Percentiles rank a stretch among this genome's conserved stretches.
Evolutionary conservation across 2,888 invertebrate genomes (phyloP).

Genomic region (Diarsia mendica): DNA sequence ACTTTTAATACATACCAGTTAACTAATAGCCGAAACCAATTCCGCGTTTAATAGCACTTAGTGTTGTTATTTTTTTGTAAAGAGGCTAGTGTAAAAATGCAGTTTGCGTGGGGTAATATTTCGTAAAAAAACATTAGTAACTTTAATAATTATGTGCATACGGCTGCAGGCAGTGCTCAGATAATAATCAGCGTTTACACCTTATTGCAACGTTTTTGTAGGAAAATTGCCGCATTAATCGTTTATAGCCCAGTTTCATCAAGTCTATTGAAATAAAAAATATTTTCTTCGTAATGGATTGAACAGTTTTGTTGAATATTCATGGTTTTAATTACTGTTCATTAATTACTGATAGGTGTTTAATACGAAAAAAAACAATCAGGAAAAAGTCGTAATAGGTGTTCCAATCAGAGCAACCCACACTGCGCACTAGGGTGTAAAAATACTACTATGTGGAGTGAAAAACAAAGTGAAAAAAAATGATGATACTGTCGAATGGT

Average conservation of each 20-base stretch:
- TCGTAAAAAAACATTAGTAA: conserved; percentile 60
- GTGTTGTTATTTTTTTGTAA: conserved; percentile 15
- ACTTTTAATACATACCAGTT: not conserved
- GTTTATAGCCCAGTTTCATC: conserved; percentile 50
- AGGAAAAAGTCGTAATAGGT: not conserved
- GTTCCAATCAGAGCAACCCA: not conserved
- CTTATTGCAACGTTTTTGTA: conserved; percentile 55
- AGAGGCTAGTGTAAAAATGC: conserved; percentile 19
- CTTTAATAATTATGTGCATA: conserved; percentile 57
- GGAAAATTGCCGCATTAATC: conserved; percentile 51
- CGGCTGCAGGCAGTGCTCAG: conserved; percentile 42
- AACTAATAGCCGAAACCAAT: not conserved
- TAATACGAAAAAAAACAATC: conserved; percentile 17
- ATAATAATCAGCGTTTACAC: conserved; percentile 63
- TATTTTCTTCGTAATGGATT: conserved; percentile 23
- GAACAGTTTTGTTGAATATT: conserved; percentile 40
- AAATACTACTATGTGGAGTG: too few relatives aligned
- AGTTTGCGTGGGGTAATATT: conserved; percentile 46
- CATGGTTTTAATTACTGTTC: conserved; percentile 38
- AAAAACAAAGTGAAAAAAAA: too few relatives aligned
- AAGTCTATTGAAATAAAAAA: conserved; percentile 38
- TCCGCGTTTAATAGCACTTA: not conserved
- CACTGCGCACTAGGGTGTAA: too few relatives aligned
- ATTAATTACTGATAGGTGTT: conserved; percentile 40
- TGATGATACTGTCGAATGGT: too few relatives aligned